Percentiles rank a stretch among this genome's conserved stretches.
Evolutionary conservation across 1,140 invertebrate genomes (phyloP).

Genomic region (Hesperophylax magnus): DNA sequence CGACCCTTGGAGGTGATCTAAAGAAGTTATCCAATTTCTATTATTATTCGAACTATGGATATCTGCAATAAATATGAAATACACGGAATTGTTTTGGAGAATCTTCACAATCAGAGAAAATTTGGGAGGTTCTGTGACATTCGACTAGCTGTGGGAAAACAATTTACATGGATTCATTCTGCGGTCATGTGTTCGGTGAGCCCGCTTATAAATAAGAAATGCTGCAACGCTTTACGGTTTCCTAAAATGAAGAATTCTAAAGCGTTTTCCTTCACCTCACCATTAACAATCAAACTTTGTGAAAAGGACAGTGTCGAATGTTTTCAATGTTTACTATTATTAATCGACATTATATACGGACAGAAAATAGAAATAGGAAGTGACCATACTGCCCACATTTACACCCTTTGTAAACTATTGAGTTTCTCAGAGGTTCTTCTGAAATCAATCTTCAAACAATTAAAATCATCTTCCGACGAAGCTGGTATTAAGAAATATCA

Average conservation of each 20-base stretch:
- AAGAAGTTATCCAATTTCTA: too few relatives aligned
- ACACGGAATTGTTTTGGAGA: slow-evolving; percentile 20
- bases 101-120: slow-evolving; percentile 39
- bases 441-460: slow-evolving; percentile 41
- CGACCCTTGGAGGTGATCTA: too few relatives aligned
- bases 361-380: slow-evolving; percentile 40
- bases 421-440: slow-evolving; percentile 47
- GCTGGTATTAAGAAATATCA: not conserved
- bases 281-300: slow-evolving; percentile 48
- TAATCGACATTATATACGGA: slow-evolving; percentile 54
- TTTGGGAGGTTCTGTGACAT: slow-evolving; percentile 44
- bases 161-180: slow-evolving; percentile 51
- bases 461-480: slow-evolving; percentile 8
- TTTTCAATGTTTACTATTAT: slow-evolving; percentile 47
- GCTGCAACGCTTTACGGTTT: slow-evolving; percentile 43
- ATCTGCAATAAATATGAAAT: not conserved
- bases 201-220: slow-evolving; percentile 47
- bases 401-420: slow-evolving; percentile 47
- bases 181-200: slow-evolving; percentile 48
- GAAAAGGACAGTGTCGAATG: slow-evolving; percentile 50
- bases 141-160: slow-evolving; percentile 44
- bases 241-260: slow-evolving; percentile 39
- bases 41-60: too few relatives aligned
- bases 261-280: slow-evolving; percentile 48
- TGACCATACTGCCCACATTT: slow-evolving; percentile 37